These are phyloP conservation scores for Hycleus phaleratus DNA, from an alignment of 1,140 invertebrate species.

Conservation along the genomic window DNA sequence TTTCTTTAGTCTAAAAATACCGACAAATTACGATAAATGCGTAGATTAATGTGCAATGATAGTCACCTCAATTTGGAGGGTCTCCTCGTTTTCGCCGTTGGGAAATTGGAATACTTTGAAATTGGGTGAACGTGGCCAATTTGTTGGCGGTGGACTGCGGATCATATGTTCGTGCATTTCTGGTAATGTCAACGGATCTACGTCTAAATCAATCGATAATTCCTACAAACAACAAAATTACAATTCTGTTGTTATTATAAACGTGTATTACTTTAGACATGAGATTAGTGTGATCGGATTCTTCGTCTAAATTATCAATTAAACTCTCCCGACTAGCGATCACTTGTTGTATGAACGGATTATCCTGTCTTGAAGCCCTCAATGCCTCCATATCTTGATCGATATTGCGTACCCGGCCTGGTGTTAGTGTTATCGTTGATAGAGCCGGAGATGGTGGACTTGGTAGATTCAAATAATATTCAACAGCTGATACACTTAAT, in stretches of 20 bases:
- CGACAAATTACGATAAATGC: conserved; percentile 1
- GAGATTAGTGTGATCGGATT: conserved; percentile 65
- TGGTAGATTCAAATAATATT: conserved; percentile 36
- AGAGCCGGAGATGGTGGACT: conserved; percentile 36
- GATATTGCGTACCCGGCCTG: conserved; percentile 66
- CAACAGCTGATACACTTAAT: conserved; percentile 36
- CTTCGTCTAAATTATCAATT: conserved; percentile 61
- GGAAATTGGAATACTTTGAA: conserved; percentile 38
- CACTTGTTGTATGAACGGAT: conserved; percentile 72
- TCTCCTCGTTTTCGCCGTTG: conserved; percentile 28
- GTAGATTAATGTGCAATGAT: conserved; percentile 18
- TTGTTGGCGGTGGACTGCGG: conserved; percentile 67
- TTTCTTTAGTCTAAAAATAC: conserved; percentile 31
- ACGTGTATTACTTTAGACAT: conserved; percentile 57
- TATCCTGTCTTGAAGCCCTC: conserved; percentile 69
- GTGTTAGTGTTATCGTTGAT: conserved; percentile 60
- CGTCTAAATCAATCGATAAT: conserved; percentile 53
- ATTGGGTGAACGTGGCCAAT: conserved; percentile 42
- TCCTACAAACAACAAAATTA: conserved; percentile 45
- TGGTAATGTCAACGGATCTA: conserved; percentile 63
- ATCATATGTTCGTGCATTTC: conserved; percentile 78
- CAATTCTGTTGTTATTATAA: neutral
- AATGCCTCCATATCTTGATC: conserved; percentile 77
- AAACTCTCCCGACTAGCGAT: conserved; percentile 68
- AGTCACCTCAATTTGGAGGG: conserved; percentile 35